phyloP scores from a whole-genome alignment of 2,888 invertebrate genomes.

The Darwinula stevensoni region DNA sequence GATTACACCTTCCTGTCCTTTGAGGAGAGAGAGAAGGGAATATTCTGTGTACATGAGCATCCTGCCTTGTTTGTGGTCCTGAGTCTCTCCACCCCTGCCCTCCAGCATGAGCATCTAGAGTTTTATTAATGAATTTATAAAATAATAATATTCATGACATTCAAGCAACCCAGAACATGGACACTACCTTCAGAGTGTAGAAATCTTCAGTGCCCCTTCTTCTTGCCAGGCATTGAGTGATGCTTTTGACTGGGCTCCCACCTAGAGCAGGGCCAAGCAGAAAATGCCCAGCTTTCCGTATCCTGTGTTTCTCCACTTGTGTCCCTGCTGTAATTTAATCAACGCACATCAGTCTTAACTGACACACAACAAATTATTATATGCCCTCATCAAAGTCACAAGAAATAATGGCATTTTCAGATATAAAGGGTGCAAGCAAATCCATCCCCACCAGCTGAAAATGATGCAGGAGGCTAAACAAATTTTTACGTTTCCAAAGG shows the following conservation, averaged over 20 bases:
- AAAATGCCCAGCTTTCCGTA: constrained; percentile 30
- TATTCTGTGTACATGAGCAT: constrained; percentile 46
- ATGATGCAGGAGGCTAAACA: no score
- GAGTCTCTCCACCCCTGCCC: constrained; percentile 27
- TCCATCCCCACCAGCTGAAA: no score
- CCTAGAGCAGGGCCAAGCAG: constrained; percentile 35
- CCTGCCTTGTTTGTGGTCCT: constrained; percentile 44
- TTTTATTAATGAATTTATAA: no score
- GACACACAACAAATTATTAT: no score
- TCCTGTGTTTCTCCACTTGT: constrained; percentile 19
- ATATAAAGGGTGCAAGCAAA: no score
- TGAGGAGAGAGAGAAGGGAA: constrained; percentile 32
- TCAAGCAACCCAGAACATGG: no score
- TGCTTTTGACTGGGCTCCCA: constrained; percentile 39
- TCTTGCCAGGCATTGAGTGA: constrained; percentile 39
- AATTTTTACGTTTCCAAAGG: no score
- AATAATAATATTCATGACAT: no score
- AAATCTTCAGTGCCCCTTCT: constrained; percentile 35
- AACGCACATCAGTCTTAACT: no score
- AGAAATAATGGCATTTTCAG: no score
- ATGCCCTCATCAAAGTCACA: no score
- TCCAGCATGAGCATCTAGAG: no score
- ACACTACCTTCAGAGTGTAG: constrained; percentile 37
- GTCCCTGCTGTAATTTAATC: constrained; percentile 21
- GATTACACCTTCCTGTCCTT: constrained; percentile 36